Conservation (phyloP, 2,797 vertebrate genomes). For the Halcyon smyrnensis region DNA sequence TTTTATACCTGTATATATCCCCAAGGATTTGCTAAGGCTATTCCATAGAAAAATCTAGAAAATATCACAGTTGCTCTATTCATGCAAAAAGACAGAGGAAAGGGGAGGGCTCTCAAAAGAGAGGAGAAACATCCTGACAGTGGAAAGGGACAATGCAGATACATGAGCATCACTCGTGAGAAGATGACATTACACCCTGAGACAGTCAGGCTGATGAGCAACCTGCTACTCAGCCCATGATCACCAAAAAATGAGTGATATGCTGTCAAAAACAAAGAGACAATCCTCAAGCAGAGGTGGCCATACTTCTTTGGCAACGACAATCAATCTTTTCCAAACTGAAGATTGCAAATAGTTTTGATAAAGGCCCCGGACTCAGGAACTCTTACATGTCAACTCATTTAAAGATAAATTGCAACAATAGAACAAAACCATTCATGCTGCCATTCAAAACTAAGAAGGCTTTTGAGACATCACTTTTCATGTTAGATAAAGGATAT, state of each 20-base stretch:
- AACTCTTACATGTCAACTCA: neutral
- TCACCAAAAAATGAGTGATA: neutral
- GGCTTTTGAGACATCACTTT: neutral
- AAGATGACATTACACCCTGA: neutral
- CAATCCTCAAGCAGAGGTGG: neutral
- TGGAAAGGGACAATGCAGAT: neutral
- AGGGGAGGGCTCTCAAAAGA: neutral
- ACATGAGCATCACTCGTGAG: neutral
- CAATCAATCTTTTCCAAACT: neutral
- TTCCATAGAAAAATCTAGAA: neutral
- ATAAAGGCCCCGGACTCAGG: neutral
- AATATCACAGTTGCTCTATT: neutral
- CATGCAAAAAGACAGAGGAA: neutral
- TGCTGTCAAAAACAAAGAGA: neutral
- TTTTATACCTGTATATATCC: neutral
- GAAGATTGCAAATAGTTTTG: neutral
- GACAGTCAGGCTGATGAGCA: neutral
- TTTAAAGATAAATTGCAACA: neutral
- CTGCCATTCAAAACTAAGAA: neutral
- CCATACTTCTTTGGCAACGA: neutral
- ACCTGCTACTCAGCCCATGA: neutral
- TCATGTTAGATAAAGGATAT: slow-evolving; percentile 39
- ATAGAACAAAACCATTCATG: neutral
- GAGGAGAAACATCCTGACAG: neutral
- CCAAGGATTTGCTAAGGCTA: neutral